Percentiles rank a stretch among this genome's conserved stretches.
phyloP scores from a whole-genome alignment of 2,797 vertebrate genomes.

The Sebastes oblongus region DNA sequence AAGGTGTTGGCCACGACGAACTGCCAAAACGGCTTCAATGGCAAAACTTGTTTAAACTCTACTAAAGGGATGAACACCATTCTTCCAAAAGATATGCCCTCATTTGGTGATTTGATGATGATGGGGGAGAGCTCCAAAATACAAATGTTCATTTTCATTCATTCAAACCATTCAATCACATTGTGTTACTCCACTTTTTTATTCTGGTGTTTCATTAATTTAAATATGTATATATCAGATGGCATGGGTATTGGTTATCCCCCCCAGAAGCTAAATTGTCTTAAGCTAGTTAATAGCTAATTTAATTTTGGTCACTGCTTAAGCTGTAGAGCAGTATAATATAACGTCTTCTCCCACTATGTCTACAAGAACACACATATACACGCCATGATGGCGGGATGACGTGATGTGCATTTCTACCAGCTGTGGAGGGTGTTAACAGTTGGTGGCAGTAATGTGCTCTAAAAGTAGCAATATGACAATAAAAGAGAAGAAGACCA shows the following conservation, averaged over 20 bases:
- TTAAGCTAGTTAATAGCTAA: neutral
- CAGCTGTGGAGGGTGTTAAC: constrained; percentile 23
- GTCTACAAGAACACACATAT: neutral
- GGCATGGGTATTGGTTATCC: neutral
- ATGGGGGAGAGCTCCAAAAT: no score
- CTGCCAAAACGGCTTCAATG: neutral
- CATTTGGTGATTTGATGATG: no score
- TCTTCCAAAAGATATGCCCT: no score
- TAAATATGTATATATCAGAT: neutral
- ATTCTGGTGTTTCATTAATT: neutral
- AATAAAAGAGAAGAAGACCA: neutral
- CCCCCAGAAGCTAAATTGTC: neutral
- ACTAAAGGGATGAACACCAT: no score
- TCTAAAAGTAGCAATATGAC: neutral
- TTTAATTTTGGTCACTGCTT: neutral
- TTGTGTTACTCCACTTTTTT: neutral
- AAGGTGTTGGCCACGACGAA: neutral
- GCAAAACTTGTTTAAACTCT: neutral
- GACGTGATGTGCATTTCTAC: neutral
- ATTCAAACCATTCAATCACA: no score
- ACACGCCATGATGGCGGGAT: neutral
- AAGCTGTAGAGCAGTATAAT: neutral
- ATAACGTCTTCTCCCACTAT: neutral
- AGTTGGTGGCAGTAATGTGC: neutral
- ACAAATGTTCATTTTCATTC: no score